A percentile compares a stretch with the other conserved stretches of the same genome.
These are phyloP conservation scores for Acropora tenuis DNA, from an alignment of 64 coral and sea anemone genomes.

Conservation along the genomic window DNA sequence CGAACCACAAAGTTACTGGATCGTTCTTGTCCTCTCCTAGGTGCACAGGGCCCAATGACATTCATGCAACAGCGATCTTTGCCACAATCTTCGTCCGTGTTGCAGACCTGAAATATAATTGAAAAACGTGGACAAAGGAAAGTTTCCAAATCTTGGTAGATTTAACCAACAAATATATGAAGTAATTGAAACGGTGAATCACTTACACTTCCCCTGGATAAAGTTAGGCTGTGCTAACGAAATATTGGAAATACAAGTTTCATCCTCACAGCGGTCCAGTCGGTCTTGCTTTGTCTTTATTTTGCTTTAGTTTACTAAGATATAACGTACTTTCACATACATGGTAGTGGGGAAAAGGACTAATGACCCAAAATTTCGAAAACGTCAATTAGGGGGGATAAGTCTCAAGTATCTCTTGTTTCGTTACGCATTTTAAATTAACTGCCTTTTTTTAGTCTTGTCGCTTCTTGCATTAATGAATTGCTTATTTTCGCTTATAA, in stretches of 20 bases:
- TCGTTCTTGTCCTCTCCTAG: slow-evolving; percentile 32
- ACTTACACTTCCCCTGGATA: too few species aligned
- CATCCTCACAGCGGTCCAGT: not conserved
- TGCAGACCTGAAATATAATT: slow-evolving; percentile 30
- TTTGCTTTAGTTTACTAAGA: too few species aligned
- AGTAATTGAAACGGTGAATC: too few species aligned
- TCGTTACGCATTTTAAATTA: too few species aligned
- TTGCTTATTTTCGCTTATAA: too few species aligned
- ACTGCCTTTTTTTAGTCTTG: too few species aligned
- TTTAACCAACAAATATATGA: too few species aligned
- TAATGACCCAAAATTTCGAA: not conserved
- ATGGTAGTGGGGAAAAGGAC: not conserved
- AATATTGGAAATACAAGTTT: too few species aligned
- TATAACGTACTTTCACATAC: not conserved
- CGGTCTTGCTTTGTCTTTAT: too few species aligned
- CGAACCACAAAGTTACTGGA: slow-evolving; percentile 59
- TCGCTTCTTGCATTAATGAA: too few species aligned
- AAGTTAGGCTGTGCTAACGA: too few species aligned
- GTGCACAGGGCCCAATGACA: slow-evolving; percentile 53
- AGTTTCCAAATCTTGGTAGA: too few species aligned
- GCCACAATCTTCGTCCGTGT: slow-evolving; percentile 58
- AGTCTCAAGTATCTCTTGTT: not conserved
- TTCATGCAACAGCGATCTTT: slow-evolving; percentile 64
- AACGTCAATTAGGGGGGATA: not conserved
- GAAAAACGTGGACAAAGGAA: not conserved